phyloP scores from a whole-genome alignment of 2,113 vertebrate species.

The Acrocephalus arundinaceus region DNA sequence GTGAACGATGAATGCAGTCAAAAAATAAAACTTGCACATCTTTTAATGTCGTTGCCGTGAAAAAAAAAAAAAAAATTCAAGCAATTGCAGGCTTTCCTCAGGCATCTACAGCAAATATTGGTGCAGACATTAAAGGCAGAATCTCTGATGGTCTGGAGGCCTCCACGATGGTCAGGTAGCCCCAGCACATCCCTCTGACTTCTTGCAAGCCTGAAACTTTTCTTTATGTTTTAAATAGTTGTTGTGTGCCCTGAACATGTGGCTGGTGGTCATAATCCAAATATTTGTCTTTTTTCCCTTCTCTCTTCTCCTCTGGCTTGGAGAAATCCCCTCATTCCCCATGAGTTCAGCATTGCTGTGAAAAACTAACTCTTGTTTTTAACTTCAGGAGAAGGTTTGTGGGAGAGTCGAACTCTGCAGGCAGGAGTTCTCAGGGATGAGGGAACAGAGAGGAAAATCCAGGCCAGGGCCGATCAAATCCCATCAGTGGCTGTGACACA shows the following conservation, averaged over 20 bases:
- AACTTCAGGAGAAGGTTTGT: background rate
- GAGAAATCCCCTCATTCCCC: background rate
- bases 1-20: background rate
- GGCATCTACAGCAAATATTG: background rate
- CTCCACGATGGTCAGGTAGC: background rate
- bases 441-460: background rate
- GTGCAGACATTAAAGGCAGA: background rate
- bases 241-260: background rate
- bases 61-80: too few relatives aligned
- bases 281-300: background rate
- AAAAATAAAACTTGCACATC: background rate
- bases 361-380: background rate
- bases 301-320: background rate
- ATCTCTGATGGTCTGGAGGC: background rate
- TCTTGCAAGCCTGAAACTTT: background rate
- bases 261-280: background rate
- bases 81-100: background rate
- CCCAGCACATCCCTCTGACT: accelerated
- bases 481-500: background rate
- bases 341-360: accelerated
- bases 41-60: background rate
- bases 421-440: background rate
- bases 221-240: background rate
- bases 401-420: background rate
- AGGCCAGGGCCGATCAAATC: background rate